Conservation (phyloP, 2,113 vertebrate species). For the Pleuronectes platessa region DNA sequence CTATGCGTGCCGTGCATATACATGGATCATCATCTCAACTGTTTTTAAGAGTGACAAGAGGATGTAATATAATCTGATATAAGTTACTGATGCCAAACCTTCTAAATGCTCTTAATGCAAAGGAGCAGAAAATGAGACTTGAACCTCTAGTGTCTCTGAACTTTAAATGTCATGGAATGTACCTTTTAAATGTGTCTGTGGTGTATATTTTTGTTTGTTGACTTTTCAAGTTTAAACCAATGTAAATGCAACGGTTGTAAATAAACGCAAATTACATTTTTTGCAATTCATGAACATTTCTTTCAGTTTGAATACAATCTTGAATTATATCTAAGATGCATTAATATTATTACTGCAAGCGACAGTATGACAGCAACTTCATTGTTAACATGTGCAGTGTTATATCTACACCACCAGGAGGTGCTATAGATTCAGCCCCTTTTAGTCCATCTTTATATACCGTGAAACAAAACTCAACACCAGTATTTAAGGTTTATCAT, state of each 20-base stretch:
- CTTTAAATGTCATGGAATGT: constrained; percentile 9
- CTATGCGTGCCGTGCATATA: no score
- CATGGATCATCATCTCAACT: not conserved
- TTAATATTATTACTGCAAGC: not conserved
- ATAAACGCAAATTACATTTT: constrained; percentile 56
- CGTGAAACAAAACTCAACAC: not conserved
- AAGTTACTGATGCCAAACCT: not conserved
- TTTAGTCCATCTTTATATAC: no score
- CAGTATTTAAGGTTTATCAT: constrained; percentile 15
- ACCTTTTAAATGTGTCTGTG: constrained; percentile 14
- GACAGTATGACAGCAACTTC: not conserved
- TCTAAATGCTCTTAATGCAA: not conserved
- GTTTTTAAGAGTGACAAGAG: not conserved
- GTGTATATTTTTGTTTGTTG: constrained; percentile 15
- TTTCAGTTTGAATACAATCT: not conserved
- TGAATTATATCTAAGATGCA: not conserved
- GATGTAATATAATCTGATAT: not conserved
- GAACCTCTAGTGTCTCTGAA: constrained; percentile 1
- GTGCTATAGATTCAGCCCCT: not conserved
- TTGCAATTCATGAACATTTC: constrained; percentile 12
- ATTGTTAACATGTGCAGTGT: not conserved
- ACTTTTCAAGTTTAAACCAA: constrained; percentile 32
- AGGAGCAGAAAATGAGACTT: not conserved
- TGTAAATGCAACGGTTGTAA: constrained; percentile 33
- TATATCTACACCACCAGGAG: constrained; percentile 29